Conservation (phyloP, 2,888 invertebrate genomes). For the Neoascia interrupta region DNA sequence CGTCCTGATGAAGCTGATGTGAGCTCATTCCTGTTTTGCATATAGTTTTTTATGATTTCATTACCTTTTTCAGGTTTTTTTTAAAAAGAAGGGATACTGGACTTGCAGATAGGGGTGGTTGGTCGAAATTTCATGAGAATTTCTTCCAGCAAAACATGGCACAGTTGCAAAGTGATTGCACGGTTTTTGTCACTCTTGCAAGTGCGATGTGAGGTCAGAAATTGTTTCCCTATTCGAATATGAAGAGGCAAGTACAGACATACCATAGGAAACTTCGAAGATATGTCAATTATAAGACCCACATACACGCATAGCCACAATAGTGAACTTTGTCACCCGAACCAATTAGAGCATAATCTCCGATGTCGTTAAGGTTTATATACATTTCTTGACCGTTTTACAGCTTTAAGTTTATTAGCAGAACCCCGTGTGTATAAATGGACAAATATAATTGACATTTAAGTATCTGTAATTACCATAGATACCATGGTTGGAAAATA, state of each 20-base stretch:
- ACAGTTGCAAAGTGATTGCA: too few relatives aligned
- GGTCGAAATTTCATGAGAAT: too few relatives aligned
- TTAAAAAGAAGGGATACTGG: slow-evolving; percentile 25
- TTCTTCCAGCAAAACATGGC: too few relatives aligned
- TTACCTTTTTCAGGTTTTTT: slow-evolving; percentile 28
- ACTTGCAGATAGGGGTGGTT: too few relatives aligned
- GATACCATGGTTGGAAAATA: too few relatives aligned
- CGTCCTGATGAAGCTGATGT: background rate
- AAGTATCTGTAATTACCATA: slow-evolving; percentile 67
- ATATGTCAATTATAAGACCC: too few relatives aligned
- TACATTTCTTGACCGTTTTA: slow-evolving; percentile 45
- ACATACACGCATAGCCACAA: slow-evolving; percentile 1
- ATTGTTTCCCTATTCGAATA: too few relatives aligned
- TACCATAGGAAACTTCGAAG: too few relatives aligned
- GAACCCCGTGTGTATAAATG: slow-evolving; percentile 8
- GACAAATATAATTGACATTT: slow-evolving; percentile 63
- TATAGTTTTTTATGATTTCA: slow-evolving; percentile 40
- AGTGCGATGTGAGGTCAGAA: too few relatives aligned
- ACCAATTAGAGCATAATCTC: too few relatives aligned
- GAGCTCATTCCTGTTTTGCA: slow-evolving; percentile 35
- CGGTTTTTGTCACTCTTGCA: too few relatives aligned
- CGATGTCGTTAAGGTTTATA: slow-evolving; percentile 54
- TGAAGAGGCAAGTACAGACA: too few relatives aligned
- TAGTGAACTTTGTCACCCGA: slow-evolving; percentile 60
- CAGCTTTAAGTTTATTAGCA: slow-evolving; percentile 30